phyloP scores from a whole-genome alignment of 2,797 vertebrate genomes.

The Hybognathus amarus region DNA sequence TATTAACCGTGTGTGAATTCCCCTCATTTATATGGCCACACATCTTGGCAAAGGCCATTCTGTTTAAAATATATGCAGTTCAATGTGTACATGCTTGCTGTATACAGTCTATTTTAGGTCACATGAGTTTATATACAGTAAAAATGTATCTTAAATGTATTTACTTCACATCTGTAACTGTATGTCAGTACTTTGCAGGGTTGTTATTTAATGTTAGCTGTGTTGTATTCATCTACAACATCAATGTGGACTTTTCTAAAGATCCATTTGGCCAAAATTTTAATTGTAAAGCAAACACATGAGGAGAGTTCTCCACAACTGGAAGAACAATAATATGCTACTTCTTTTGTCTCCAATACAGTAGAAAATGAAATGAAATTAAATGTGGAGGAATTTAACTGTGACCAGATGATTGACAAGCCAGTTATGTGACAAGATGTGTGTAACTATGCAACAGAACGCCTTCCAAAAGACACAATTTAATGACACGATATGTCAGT shows the following conservation, averaged over 20 bases:
- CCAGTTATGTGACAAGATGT: too few species aligned
- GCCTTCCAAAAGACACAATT: background rate
- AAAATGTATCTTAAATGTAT: background rate
- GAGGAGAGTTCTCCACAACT: background rate
- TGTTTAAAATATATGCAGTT: background rate
- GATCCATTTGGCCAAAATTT: background rate
- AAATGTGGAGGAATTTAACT: background rate
- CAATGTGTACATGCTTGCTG: too few species aligned
- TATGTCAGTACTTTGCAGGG: background rate
- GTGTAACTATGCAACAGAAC: background rate
- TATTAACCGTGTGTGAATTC: background rate
- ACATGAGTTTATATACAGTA: background rate
- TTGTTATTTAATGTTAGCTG: background rate
- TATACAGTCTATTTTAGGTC: background rate
- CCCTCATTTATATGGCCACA: background rate
- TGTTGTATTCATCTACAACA: background rate
- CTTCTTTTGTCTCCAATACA: background rate
- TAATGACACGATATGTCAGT: background rate
- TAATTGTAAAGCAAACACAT: background rate
- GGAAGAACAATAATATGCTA: background rate
- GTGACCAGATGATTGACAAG: background rate
- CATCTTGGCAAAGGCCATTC: background rate
- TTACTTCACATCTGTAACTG: background rate
- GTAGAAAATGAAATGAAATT: background rate
- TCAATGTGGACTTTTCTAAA: background rate